Evolutionary conservation across 2,888 invertebrate genomes (phyloP).

Genomic region (Endotricha flammealis): DNA sequence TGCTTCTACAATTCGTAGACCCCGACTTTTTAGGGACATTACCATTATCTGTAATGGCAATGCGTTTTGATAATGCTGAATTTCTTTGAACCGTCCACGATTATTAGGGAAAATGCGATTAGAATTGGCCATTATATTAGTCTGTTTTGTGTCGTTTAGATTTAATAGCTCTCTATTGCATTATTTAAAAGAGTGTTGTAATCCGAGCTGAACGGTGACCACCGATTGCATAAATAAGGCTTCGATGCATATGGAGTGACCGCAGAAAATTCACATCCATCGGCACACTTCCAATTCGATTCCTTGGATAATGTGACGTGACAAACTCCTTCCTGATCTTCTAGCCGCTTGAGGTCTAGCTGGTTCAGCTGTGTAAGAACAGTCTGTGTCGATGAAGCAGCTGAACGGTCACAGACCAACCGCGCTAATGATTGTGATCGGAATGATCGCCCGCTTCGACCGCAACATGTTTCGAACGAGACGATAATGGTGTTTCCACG

Average conservation of each 20-base stretch:
- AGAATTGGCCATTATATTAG: conserved; percentile 44
- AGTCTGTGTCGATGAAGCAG: conserved; percentile 43
- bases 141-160: conserved; percentile 46
- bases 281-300: conserved; percentile 58
- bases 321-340: conserved; percentile 55
- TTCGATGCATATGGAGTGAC: conserved; percentile 56
- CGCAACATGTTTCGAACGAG: conserved; percentile 69
- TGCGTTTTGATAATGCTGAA: conserved; percentile 72
- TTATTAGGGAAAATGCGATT: conserved; percentile 54
- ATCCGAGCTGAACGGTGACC: conserved; percentile 34
- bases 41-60: conserved; percentile 73
- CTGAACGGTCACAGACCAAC: conserved; percentile 41
- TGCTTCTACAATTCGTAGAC: conserved; percentile 70
- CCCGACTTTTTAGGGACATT: conserved; percentile 71
- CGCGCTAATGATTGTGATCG: conserved; percentile 64
- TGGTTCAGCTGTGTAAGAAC: conserved; percentile 38
- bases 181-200: conserved; percentile 3
- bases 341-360: conserved; percentile 35
- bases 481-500: conserved; percentile 61
- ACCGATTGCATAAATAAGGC: conserved; percentile 66
- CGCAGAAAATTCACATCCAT: conserved; percentile 62
- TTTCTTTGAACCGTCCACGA: conserved; percentile 68
- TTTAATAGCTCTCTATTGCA: conserved; percentile 21
- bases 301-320: conserved; percentile 57
- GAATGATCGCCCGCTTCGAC: conserved; percentile 58